A percentile compares a stretch with the other conserved stretches of the same genome.
These are phyloP conservation scores for Cryptotermes secundus DNA, from an alignment of 1,140 invertebrate genomes.

Conservation along the genomic window DNA sequence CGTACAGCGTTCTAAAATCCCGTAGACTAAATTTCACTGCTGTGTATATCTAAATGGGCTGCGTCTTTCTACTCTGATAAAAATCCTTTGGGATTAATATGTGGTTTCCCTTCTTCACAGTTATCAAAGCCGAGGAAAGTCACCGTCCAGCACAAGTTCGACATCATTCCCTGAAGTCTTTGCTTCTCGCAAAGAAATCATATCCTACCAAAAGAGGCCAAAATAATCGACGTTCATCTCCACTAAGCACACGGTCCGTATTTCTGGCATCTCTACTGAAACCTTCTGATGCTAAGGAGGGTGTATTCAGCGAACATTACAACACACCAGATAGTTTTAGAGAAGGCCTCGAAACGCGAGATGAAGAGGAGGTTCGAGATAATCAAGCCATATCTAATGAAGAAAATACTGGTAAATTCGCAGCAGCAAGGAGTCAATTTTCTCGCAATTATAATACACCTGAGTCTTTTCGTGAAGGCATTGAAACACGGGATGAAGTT, in stretches of 20 bases:
- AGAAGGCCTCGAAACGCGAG: slow-evolving; percentile 50
- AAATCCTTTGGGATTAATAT: no score
- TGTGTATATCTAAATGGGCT: no score
- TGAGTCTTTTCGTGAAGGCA: slow-evolving; percentile 50
- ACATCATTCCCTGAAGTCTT: background rate
- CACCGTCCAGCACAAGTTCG: slow-evolving; percentile 23
- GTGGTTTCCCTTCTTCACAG: background rate
- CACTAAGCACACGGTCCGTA: background rate
- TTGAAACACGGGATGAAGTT: slow-evolving; percentile 47
- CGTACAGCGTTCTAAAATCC: no score
- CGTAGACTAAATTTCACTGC: no score
- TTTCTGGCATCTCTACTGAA: background rate
- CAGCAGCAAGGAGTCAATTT: background rate
- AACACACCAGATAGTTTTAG: slow-evolving; percentile 54
- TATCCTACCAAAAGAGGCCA: background rate
- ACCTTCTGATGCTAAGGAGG: background rate
- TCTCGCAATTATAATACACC: slow-evolving; percentile 51
- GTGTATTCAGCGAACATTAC: slow-evolving; percentile 47
- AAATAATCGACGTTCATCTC: background rate
- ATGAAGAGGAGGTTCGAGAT: slow-evolving; percentile 33
- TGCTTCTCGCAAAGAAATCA: background rate
- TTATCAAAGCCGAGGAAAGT: background rate
- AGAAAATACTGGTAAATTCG: background rate
- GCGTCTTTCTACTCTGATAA: no score
- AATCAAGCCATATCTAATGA: background rate